Conservation (phyloP, 1,140 invertebrate species). For the Bombus superbus region DNA sequence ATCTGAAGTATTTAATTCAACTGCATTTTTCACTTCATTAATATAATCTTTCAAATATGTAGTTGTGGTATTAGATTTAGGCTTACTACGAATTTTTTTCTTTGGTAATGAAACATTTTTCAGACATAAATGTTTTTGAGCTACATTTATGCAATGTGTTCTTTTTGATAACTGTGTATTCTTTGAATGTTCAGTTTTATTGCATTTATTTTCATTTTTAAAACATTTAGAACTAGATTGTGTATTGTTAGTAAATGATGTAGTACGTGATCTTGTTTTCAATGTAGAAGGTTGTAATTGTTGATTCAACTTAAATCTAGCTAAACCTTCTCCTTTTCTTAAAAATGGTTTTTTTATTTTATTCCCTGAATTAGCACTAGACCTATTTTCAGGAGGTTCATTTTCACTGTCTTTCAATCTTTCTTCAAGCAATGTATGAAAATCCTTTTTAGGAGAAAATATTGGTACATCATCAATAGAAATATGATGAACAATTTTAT, state of each 20-base stretch:
- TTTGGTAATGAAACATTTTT: slow-evolving; percentile 68
- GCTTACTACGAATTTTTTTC: slow-evolving; percentile 61
- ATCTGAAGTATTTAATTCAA: slow-evolving; percentile 79
- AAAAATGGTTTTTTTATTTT: slow-evolving; percentile 78
- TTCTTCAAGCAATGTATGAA: slow-evolving; percentile 79
- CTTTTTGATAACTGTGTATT: slow-evolving; percentile 33
- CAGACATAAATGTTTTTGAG: slow-evolving; percentile 63
- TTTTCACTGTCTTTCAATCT: slow-evolving; percentile 70
- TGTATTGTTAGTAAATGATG: slow-evolving; percentile 70
- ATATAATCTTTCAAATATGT: slow-evolving; percentile 36
- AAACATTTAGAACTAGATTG: slow-evolving; percentile 25
- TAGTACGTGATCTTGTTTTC: slow-evolving; percentile 73
- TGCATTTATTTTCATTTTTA: slow-evolving; percentile 64
- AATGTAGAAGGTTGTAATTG: not conserved
- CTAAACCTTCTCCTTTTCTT: slow-evolving; percentile 81
- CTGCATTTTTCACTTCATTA: slow-evolving; percentile 47
- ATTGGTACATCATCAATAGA: slow-evolving; percentile 79
- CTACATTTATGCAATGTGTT: slow-evolving; percentile 21
- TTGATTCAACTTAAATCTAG: slow-evolving; percentile 73
- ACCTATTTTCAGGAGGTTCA: slow-evolving; percentile 16
- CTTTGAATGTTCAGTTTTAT: slow-evolving; percentile 38
- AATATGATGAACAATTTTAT: slow-evolving; percentile 43
- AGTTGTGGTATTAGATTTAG: slow-evolving; percentile 72
- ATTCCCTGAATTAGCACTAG: slow-evolving; percentile 16
- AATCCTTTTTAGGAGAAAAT: slow-evolving; percentile 79